phyloP scores from a whole-genome alignment of 2,888 invertebrate genomes.

The Drosophila subquinaria region DNA sequence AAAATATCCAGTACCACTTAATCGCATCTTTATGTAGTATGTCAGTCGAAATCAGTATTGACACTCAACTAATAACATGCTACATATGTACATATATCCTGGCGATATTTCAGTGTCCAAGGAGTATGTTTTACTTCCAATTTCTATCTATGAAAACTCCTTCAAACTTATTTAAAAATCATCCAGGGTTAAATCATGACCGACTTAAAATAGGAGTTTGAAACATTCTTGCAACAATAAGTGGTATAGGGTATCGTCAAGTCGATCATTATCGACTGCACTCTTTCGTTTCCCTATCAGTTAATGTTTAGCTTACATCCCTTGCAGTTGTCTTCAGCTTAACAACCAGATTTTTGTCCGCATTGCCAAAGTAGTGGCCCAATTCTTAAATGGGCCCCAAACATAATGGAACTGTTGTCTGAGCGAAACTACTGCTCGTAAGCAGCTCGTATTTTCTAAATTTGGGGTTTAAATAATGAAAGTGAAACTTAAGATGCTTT shows the following conservation, averaged over 20 bases:
- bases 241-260: conserved; percentile 19
- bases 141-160: not conserved
- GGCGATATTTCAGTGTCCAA: too few species aligned
- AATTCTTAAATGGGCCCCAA: not conserved
- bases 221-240: not conserved
- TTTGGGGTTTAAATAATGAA: not conserved
- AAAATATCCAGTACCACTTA: conserved; percentile 19
- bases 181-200: not conserved
- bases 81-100: too few species aligned
- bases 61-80: not conserved
- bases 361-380: conserved; percentile 6
- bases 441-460: not conserved
- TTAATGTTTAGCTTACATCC: conserved; percentile 6
- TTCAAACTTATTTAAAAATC: not conserved
- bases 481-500: conserved; percentile 14
- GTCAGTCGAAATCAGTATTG: too few species aligned
- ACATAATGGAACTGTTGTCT: not conserved
- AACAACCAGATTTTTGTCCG: conserved; percentile 16
- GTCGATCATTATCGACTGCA: conserved; percentile 18
- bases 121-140: too few species aligned
- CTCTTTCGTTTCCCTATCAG: conserved; percentile 3
- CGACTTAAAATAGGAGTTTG: not conserved
- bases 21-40: not conserved
- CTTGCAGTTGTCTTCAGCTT: conserved; percentile 18
- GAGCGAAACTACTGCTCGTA: conserved; percentile 1